These are phyloP conservation scores for Melieria picta DNA, from an alignment of 2,888 invertebrate species.

Conservation along the genomic window DNA sequence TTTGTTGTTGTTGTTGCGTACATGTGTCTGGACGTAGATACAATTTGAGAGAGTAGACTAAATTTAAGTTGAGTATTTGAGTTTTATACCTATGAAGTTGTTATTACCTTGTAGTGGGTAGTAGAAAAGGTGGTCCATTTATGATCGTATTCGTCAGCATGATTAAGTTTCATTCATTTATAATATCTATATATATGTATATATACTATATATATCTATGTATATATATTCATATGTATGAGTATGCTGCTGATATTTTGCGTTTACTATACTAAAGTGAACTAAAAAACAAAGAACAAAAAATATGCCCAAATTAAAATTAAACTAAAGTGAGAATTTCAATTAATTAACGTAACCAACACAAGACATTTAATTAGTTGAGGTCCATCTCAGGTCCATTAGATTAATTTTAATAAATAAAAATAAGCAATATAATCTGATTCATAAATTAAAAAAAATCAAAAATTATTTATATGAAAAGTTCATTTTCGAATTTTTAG, in stretches of 20 bases:
- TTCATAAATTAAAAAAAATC: too few relatives aligned
- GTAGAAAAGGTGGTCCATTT: slow-evolving; percentile 62
- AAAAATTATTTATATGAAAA: too few relatives aligned
- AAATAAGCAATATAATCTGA: too few relatives aligned
- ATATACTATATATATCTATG: not conserved
- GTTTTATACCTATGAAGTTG: slow-evolving; percentile 24
- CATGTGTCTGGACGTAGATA: not conserved
- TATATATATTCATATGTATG: not conserved
- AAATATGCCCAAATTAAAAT: not conserved
- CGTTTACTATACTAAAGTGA: not conserved
- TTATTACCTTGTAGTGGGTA: slow-evolving; percentile 30
- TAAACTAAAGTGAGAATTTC: too few relatives aligned
- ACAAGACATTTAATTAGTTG: too few relatives aligned
- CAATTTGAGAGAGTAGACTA: not conserved
- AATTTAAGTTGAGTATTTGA: slow-evolving; percentile 14
- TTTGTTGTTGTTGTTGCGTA: not conserved
- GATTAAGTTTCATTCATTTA: slow-evolving; percentile 46
- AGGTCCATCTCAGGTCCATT: too few relatives aligned
- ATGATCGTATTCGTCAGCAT: slow-evolving; percentile 59
- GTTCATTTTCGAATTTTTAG: too few relatives aligned
- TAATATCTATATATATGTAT: not conserved
- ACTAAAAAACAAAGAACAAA: not conserved
- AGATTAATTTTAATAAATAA: too few relatives aligned
- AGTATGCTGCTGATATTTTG: not conserved
- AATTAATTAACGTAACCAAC: too few relatives aligned